phyloP scores from a whole-genome alignment of 1,140 invertebrate genomes.

The Popillia japonica region DNA sequence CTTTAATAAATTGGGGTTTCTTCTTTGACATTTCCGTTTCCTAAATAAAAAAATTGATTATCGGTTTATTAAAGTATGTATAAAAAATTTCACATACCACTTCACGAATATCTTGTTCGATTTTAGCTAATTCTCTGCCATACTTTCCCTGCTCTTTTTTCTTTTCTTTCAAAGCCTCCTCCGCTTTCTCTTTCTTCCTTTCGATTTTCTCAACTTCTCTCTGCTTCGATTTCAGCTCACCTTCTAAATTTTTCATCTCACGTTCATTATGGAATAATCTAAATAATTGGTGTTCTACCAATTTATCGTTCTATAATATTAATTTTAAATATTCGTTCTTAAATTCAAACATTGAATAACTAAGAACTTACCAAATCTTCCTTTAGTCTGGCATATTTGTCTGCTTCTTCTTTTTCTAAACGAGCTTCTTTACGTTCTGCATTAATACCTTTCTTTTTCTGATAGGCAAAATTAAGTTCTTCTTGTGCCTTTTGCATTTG shows the following conservation, averaged over 20 bases:
- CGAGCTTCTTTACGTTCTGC: conserved; percentile 98
- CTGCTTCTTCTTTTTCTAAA: conserved; percentile 98
- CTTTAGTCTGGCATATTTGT: conserved; percentile 94
- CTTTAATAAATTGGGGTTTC: conserved; percentile 95
- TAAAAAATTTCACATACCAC: conserved; percentile 68
- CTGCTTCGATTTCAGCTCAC: conserved; percentile 85
- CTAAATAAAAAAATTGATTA: conserved; percentile 58
- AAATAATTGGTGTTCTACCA: conserved; percentile 92
- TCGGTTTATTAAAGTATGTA: conserved; percentile 4
- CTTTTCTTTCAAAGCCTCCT: conserved; percentile 91
- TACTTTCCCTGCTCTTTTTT: conserved; percentile 90
- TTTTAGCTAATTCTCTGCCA: conserved; percentile 87
- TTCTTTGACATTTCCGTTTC: conserved; percentile 95
- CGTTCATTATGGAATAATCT: conserved; percentile 95
- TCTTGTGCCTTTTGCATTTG: conserved; percentile 98
- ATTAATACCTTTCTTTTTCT: conserved; percentile 98
- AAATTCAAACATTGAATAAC: neutral
- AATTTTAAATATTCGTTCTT: conserved; percentile 35
- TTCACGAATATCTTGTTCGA: conserved; percentile 93
- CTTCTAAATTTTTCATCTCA: conserved; percentile 84
- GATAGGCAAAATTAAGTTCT: conserved; percentile 97
- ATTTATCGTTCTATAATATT: conserved; percentile 76
- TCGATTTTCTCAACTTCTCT: conserved; percentile 84
- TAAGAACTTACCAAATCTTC: conserved; percentile 82
- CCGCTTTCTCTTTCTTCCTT: conserved; percentile 85